Evolutionary conservation across 1,140 invertebrate species (phyloP).

Genomic region (Pararge aegeria): DNA sequence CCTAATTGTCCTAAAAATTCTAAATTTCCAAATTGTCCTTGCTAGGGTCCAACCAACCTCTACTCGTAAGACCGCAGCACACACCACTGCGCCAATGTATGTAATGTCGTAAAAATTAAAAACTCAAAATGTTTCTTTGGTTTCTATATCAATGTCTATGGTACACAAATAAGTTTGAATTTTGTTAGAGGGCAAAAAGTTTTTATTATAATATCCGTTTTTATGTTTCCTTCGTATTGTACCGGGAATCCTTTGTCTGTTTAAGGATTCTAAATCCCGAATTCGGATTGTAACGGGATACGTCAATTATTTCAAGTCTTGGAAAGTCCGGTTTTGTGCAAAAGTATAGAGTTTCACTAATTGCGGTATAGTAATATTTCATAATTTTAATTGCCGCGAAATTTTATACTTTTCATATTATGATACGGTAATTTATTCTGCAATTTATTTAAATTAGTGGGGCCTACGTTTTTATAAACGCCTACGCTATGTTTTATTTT

Average conservation of each 20-base stretch:
- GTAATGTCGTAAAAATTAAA: no score
- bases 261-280: constrained; percentile 14
- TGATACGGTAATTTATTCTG: neutral
- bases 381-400: constrained; percentile 39
- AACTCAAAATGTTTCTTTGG: neutral
- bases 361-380: constrained; percentile 33
- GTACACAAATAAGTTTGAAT: constrained; percentile 12
- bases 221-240: constrained; percentile 13
- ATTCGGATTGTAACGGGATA: constrained; percentile 38
- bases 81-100: no score
- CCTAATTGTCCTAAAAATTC: no score
- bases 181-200: constrained; percentile 11
- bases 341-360: constrained; percentile 35
- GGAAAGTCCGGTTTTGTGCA: constrained; percentile 27
- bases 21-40: no score
- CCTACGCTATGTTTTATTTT: no score
- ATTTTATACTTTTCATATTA: constrained; percentile 36
- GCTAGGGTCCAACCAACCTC: no score
- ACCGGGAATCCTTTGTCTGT: constrained; percentile 13
- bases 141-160: neutral
- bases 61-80: no score
- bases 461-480: no score
- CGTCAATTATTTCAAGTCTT: constrained; percentile 35
- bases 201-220: constrained; percentile 6
- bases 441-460: neutral